Percentiles rank a stretch among this genome's conserved stretches.
phyloP scores from a whole-genome alignment of 2,888 invertebrate genomes.

The Nymphalis polychloros region DNA sequence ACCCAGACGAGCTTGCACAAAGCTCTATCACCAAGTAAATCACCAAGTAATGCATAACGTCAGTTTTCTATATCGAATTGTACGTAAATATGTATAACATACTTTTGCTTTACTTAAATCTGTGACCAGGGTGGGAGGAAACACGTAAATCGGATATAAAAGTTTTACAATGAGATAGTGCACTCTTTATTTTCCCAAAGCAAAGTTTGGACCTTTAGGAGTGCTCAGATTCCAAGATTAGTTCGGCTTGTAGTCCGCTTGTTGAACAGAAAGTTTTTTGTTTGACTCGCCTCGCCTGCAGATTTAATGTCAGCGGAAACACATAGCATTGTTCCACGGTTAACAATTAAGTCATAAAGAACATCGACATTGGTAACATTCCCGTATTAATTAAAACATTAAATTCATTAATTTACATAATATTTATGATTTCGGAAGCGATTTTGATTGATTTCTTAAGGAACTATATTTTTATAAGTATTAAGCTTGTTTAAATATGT shows the following conservation, averaged over 20 bases:
- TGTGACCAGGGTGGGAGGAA: slow-evolving; percentile 29
- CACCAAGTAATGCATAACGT: too few species aligned
- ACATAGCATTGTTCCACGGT: slow-evolving; percentile 17
- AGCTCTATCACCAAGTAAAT: too few species aligned
- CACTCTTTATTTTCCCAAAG: slow-evolving; percentile 57
- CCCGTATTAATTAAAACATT: background rate
- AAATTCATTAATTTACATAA: background rate
- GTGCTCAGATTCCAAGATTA: slow-evolving; percentile 63
- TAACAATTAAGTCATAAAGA: slow-evolving; percentile 7
- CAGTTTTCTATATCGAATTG: background rate
- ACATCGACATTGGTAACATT: background rate
- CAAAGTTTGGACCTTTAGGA: slow-evolving; percentile 58
- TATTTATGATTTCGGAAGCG: too few species aligned
- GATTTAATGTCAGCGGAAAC: slow-evolving; percentile 33
- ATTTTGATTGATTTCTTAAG: too few species aligned
- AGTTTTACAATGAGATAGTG: slow-evolving; percentile 53
- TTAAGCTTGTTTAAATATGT: too few species aligned
- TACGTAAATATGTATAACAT: slow-evolving; percentile 12
- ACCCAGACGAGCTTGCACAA: too few species aligned
- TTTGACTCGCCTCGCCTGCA: slow-evolving; percentile 48
- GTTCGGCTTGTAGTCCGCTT: slow-evolving; percentile 61
- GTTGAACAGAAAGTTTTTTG: slow-evolving; percentile 58
- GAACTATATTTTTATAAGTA: too few species aligned
- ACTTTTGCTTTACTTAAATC: slow-evolving; percentile 30
- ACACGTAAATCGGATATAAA: slow-evolving; percentile 52